Evolutionary conservation across 2,888 invertebrate genomes (phyloP), one percentile per base, ranked within the genome.

Genomic region (Drosophila subquinaria): DNA sequence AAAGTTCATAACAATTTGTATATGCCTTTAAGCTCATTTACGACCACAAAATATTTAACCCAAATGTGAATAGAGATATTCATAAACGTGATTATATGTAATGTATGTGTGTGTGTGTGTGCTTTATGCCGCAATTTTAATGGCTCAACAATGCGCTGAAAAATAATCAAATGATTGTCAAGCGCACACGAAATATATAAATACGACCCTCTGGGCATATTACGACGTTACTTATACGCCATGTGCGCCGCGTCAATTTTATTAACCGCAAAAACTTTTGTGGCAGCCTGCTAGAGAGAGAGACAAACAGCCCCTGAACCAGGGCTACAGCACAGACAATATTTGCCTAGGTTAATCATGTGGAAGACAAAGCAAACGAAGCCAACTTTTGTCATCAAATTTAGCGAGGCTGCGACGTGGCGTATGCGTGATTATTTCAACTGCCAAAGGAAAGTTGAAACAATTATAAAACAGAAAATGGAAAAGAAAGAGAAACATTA

Each of bases 111-210:
- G 5, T 20, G 40, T 53, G 33, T 35, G 10, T 48, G 48, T 36
- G 10, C 15, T 27, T 56, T 33, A 13, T 52, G 11, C 57, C 59
- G 35, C 52, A 43, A 36, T 50, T 45, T 67, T 70, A 59, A 42
- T 57, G 42, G 52, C 38, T n/a, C 59, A 60, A 55, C 50, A 53
- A 60, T 33, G 50, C 43, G 51, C 33, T 36, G 15, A 23, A 69
- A 68, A 63, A 81, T 71, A 81, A 72, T 79, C 79, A 76, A 69
- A 83, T 86, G 82, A 73, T 79, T 87, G 85, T 81, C 88, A 82
- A 85, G 73, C 64, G 70, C 82, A 74, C 62, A 71, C 73, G 45
- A 59, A 59, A 66, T 69, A 66, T 68, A 69, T 68, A 71, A 71
- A 85, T 78, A 61, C 69, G 67, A 59, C 82, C 83, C 88, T 60